phyloP scores from a whole-genome alignment of 2,888 invertebrate species.

The Nymphalis c-album region DNA sequence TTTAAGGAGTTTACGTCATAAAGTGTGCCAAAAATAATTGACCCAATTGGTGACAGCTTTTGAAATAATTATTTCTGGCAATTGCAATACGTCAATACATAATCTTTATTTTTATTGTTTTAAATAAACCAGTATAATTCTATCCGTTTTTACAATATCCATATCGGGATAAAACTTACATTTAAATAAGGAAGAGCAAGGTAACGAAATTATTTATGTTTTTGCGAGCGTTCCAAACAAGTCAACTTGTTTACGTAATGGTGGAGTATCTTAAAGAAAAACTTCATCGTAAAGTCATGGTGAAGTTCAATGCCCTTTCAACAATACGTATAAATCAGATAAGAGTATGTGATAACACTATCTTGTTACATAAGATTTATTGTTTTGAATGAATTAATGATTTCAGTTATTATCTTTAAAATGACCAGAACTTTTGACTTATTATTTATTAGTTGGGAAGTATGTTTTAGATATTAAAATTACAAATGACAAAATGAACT shows the following conservation, averaged over 20 bases:
- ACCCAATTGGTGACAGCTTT: not conserved
- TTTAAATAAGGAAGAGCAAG: conserved; percentile 23
- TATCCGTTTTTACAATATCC: too few relatives aligned
- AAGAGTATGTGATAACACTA: not conserved
- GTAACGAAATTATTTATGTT: conserved; percentile 14
- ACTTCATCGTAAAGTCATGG: conserved; percentile 19
- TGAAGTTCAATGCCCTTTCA: conserved; percentile 27
- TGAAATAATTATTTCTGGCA: not conserved
- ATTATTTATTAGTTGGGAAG: too few relatives aligned
- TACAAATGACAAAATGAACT: not conserved
- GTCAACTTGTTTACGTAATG: conserved; percentile 24
- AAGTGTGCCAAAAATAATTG: conserved; percentile 6
- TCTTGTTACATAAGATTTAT: not conserved
- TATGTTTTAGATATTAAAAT: not conserved
- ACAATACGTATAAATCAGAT: conserved; percentile 22
- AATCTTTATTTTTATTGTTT: not conserved
- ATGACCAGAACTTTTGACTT: too few relatives aligned
- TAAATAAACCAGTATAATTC: not conserved
- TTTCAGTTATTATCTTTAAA: too few relatives aligned
- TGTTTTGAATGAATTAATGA: not conserved
- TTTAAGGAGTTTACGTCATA: conserved; percentile 1
- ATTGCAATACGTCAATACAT: too few relatives aligned
- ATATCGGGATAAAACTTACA: not conserved
- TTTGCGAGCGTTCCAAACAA: conserved; percentile 15
- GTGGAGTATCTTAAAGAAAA: conserved; percentile 16